Conservation (phyloP, 2,888 invertebrate genomes). For the Lepidochrysops patricia region DNA sequence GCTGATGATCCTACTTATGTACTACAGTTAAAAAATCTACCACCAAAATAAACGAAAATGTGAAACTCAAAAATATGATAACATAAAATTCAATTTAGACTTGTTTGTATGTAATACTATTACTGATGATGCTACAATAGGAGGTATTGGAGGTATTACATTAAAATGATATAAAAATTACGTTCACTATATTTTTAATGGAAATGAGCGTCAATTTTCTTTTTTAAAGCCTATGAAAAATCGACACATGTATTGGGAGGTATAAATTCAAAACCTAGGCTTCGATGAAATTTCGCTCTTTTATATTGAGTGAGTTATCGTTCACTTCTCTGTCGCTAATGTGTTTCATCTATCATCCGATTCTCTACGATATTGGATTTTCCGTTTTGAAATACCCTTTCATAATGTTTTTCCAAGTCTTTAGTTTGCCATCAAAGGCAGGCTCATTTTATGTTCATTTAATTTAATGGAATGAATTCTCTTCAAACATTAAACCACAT, state of each 20-base stretch:
- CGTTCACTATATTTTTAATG: too few relatives aligned
- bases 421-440: conserved; percentile 8
- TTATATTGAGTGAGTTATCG: conserved; percentile 24
- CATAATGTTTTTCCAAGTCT: conserved; percentile 24
- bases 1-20: too few relatives aligned
- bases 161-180: too few relatives aligned
- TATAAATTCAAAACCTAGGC: conserved; percentile 21
- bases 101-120: too few relatives aligned
- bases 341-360: conserved; percentile 51
- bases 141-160: too few relatives aligned
- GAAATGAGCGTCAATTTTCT: neutral
- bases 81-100: too few relatives aligned
- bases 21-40: too few relatives aligned
- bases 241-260: conserved; percentile 18
- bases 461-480: neutral
- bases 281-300: conserved; percentile 20
- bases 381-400: conserved; percentile 33
- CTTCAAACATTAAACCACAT: neutral
- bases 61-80: too few relatives aligned
- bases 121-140: too few relatives aligned
- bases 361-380: conserved; percentile 48
- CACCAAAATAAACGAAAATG: too few relatives aligned
- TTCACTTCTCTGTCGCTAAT: conserved; percentile 42
- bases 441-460: neutral
- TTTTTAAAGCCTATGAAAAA: conserved; percentile 10